Conservation (phyloP, 2,113 vertebrate species). For the Myiozetetes cayanensis region DNA sequence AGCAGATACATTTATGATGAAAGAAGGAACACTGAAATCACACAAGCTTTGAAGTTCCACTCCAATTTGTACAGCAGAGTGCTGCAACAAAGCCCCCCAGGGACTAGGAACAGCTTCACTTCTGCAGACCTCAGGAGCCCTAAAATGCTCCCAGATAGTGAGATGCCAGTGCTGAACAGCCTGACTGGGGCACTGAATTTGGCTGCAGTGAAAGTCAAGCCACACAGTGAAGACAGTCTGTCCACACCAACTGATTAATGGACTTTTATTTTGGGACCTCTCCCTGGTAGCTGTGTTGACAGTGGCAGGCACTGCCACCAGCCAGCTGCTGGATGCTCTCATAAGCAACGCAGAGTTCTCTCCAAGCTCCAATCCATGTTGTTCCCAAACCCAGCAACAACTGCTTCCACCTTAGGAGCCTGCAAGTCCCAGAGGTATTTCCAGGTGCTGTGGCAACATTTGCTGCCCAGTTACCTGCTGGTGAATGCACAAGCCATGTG, state of each 20-base stretch:
- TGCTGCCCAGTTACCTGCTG: not conserved
- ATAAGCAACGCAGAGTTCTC: not conserved
- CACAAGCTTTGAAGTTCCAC: not conserved
- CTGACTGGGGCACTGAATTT: not conserved
- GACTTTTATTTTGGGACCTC: not conserved
- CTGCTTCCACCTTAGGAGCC: not conserved
- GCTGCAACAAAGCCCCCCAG: not conserved
- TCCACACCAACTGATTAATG: not conserved
- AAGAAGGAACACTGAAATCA: not conserved
- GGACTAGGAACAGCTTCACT: not conserved
- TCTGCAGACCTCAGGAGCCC: not conserved
- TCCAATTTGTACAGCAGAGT: not conserved
- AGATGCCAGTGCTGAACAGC: not conserved
- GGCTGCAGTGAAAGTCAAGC: not conserved
- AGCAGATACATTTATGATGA: not conserved
- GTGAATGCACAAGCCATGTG: not conserved
- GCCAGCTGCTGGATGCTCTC: not conserved
- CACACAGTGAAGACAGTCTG: not conserved
- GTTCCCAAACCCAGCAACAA: not conserved
- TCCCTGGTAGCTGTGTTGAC: not conserved
- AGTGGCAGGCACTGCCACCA: not conserved
- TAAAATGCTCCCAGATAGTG: accelerated
- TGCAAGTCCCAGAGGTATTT: not conserved
- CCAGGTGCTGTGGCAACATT: not conserved
- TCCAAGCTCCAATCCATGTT: not conserved